Conservation (phyloP, 2,888 invertebrate genomes). For the Automeris io region DNA sequence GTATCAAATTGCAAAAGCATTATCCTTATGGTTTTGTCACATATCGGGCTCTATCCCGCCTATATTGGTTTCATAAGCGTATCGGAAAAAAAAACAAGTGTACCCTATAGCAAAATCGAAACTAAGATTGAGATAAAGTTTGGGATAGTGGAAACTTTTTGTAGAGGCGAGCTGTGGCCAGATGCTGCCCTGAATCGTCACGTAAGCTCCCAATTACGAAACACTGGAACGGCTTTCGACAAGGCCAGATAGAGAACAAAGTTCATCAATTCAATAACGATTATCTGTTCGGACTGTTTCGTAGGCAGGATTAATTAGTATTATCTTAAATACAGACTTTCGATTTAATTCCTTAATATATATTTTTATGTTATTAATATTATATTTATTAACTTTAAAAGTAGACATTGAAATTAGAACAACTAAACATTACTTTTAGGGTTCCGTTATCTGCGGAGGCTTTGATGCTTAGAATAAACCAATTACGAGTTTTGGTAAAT, state of each 20-base stretch:
- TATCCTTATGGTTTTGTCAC: neutral
- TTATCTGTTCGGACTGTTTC: constrained; percentile 46
- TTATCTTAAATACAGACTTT: constrained; percentile 19
- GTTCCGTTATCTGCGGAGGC: too few species aligned
- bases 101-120: constrained; percentile 46
- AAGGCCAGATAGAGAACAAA: constrained; percentile 54
- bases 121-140: constrained; percentile 71
- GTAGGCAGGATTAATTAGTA: constrained; percentile 23
- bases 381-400: neutral
- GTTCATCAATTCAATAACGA: constrained; percentile 62
- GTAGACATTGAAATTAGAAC: neutral
- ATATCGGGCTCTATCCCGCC: too few species aligned
- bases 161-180: constrained; percentile 55
- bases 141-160: constrained; percentile 56
- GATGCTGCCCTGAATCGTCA: constrained; percentile 63
- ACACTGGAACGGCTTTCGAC: constrained; percentile 62
- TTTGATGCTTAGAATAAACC: too few species aligned
- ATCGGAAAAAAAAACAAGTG: constrained; percentile 46
- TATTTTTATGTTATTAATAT: neutral
- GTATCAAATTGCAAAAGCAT: neutral
- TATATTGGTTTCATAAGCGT: constrained; percentile 44
- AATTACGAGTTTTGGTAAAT: too few species aligned
- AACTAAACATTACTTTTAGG: too few species aligned
- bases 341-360: constrained; percentile 7
- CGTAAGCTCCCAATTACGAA: constrained; percentile 75